These are phyloP conservation scores for Salvelinus fontinalis DNA, from an alignment of 2,113 vertebrate species.

Conservation along the genomic window DNA sequence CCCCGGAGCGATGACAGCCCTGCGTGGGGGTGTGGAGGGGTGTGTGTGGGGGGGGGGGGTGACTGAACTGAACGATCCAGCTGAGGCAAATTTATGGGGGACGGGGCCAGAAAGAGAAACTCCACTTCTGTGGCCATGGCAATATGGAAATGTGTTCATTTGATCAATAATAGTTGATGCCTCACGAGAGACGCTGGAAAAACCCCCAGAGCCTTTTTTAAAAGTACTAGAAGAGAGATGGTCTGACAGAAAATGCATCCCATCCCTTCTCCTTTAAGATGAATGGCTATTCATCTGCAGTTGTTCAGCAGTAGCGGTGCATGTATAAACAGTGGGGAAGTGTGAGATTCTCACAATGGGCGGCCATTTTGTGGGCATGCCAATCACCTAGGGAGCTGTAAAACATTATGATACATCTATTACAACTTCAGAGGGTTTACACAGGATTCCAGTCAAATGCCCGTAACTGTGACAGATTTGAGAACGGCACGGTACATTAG, in stretches of 20 bases:
- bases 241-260: conserved; percentile 40
- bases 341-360: conserved; percentile 63
- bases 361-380: conserved; percentile 55
- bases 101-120: conserved; percentile 35
- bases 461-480: conserved; percentile 18
- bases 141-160: conserved; percentile 54
- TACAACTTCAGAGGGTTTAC: conserved; percentile 42
- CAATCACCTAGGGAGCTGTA: conserved; percentile 43
- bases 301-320: conserved; percentile 36
- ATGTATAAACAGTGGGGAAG: conserved; percentile 56
- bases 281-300: conserved; percentile 53
- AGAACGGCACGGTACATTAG: conserved; percentile 12
- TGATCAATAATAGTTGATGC: conserved; percentile 51
- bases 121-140: conserved; percentile 16
- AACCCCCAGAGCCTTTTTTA: conserved; percentile 25
- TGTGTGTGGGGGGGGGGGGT: neutral
- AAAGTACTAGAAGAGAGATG: conserved; percentile 21
- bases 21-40: conserved; percentile 12
- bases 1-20: conserved; percentile 5
- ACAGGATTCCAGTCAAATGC: conserved; percentile 40
- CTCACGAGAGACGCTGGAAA: conserved; percentile 31
- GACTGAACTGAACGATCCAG: conserved; percentile 30
- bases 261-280: conserved; percentile 48
- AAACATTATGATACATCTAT: conserved; percentile 49
- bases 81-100: conserved; percentile 55